Base-by-base conservation (phyloP, 2,888 invertebrate genomes). In the Aleiodes alternator region DNA sequence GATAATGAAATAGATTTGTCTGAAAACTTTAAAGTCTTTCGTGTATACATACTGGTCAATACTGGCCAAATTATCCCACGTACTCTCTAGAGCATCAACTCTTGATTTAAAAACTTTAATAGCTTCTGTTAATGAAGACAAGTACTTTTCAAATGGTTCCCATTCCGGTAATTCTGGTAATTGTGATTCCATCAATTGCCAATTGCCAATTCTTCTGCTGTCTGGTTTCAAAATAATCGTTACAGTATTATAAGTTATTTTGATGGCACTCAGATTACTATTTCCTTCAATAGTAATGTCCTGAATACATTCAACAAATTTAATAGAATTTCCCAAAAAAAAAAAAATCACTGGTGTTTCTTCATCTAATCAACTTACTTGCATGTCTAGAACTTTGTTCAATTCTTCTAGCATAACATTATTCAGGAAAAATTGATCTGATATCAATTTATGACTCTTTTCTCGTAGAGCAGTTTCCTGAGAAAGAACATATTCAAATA, bases 31-130 rank as follows among this genome's bases (percentile, higher is more conserved):
- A 55, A 69, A 56, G 50, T 69, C 55, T 56, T 23, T 57, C 31
- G 38, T 8, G 48, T 70, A 43, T 23, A 73, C 81, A 82, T 80
- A 89, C 88, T 81, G 69, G 64, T 89, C 89, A 66, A 89, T 87
- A 75, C 84, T 81, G 29, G 80, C 76, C 7, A 89, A 79, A 56
- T 84, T 78, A 11, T 79, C 72, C 87, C 87, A 88, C 72, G 82
- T 75, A 69, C 76, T 76, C 53, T 83, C 77, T 12, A 88, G 75
- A 29, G 79, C 76, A 51, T 84, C 78, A 16, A 86, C 81, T 80
- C 84, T 84, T 34, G 76, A 69, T 57, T 84, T 81, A 51, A 88
- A 81, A 61, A 80, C 82, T 38, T 79, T 79, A 71, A 79, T 80
- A 11, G 84, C 83, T 14, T 79, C 74, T 38, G 56, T 77, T 9